These are phyloP conservation scores for Epinotia nisella DNA, from an alignment of 2,888 invertebrate genomes.

Conservation along the genomic window DNA sequence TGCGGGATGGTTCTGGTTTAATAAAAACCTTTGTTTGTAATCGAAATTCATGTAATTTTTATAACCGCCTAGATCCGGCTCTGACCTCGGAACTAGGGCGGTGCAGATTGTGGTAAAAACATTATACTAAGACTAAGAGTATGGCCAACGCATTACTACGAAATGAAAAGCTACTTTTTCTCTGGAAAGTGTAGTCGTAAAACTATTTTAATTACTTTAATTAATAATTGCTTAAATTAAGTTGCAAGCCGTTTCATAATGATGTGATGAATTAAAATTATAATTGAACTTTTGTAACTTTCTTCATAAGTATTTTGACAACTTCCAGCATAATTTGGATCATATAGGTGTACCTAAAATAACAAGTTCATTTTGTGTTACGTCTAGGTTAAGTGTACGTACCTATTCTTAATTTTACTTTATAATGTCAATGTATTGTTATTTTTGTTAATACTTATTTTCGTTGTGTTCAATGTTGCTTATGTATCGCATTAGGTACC, in stretches of 20 bases:
- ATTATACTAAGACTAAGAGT: conserved; percentile 16
- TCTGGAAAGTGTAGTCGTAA: conserved; percentile 14
- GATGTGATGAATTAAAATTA: not conserved
- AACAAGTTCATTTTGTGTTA: no score
- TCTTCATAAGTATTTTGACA: not conserved
- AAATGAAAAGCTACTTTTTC: not conserved
- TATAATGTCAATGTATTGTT: no score
- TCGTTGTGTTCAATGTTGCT: no score
- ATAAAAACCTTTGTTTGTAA: no score
- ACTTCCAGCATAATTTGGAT: no score
- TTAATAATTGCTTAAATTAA: not conserved
- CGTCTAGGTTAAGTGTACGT: no score
- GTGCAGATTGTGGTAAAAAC: conserved; percentile 2
- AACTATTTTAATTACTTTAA: not conserved
- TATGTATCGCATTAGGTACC: no score
- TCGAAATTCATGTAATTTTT: no score
- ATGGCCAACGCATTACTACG: not conserved
- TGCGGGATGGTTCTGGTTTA: no score
- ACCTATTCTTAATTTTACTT: no score
- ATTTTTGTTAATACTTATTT: no score
- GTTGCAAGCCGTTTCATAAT: not conserved
- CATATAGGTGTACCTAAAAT: no score
- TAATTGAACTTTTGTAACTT: not conserved
- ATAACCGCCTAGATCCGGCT: not conserved
- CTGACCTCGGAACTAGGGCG: conserved; percentile 13